Evolutionary conservation across 2,113 vertebrate species (phyloP).

Genomic region (Tichodroma muraria): DNA sequence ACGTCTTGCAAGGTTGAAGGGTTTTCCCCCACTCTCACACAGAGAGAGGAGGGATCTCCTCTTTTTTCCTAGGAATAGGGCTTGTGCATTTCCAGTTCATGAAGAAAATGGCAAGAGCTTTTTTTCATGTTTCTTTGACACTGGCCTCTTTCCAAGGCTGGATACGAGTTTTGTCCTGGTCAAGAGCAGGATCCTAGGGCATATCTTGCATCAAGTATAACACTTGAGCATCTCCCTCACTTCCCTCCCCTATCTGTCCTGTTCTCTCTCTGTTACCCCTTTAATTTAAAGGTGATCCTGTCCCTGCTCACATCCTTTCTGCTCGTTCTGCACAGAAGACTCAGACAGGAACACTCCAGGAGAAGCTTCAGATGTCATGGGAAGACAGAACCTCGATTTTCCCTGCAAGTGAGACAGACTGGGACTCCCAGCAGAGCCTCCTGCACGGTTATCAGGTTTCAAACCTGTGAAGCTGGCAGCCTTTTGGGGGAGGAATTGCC

Average conservation of each 20-base stretch:
- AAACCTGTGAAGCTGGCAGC: not conserved
- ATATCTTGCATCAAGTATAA: not conserved
- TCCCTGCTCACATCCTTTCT: not conserved
- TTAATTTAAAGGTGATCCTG: not conserved
- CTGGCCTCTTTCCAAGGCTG: not conserved
- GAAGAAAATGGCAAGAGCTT: not conserved
- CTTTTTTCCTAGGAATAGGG: not conserved
- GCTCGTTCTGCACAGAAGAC: not conserved
- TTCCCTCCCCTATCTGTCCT: not conserved
- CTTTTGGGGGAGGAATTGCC: not conserved
- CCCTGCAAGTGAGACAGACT: not conserved
- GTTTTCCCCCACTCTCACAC: not conserved
- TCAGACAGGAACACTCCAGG: not conserved
- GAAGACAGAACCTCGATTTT: not conserved
- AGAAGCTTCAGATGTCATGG: not conserved
- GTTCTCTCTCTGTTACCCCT: not conserved
- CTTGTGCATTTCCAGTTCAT: not conserved
- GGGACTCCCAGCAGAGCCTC: not conserved
- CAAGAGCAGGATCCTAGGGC: not conserved
- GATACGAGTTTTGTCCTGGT: not conserved
- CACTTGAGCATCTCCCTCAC: not conserved
- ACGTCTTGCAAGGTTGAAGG: not conserved
- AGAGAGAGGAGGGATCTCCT: not conserved
- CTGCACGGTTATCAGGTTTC: not conserved
- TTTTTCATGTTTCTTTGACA: not conserved